These are phyloP conservation scores for Aplysia californica DNA, from an alignment of 1,140 invertebrate genomes.

Conservation along the genomic window DNA sequence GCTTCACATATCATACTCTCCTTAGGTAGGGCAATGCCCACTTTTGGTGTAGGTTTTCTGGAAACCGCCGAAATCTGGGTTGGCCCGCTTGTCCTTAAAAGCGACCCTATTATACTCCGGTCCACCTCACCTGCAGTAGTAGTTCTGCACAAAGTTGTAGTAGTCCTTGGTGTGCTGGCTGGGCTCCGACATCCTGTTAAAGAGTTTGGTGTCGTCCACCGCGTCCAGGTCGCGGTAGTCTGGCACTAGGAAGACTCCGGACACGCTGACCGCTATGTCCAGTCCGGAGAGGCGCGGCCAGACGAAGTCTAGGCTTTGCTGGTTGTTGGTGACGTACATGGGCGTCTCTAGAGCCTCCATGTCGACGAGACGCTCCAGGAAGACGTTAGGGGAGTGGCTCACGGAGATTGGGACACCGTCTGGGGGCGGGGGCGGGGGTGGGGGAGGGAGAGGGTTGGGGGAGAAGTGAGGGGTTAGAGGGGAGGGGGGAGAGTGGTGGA, in stretches of 20 bases:
- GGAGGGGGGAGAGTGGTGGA: no score
- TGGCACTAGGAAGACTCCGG: constrained; percentile 49
- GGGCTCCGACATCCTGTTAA: constrained; percentile 18
- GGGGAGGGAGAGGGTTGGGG: no score
- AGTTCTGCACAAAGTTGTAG: constrained; percentile 15
- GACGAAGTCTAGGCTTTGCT: constrained; percentile 52
- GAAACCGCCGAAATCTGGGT: no score
- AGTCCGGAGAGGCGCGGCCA: constrained; percentile 52
- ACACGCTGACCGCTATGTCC: constrained; percentile 52
- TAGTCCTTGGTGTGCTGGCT: constrained; percentile 24
- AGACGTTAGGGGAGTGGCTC: constrained; percentile 47
- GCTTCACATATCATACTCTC: no score
- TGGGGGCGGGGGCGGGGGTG: no score
- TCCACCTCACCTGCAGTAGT: constrained; percentile 33
- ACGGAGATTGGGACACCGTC: constrained; percentile 36
- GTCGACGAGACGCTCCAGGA: constrained; percentile 47
- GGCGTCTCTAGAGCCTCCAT: constrained; percentile 46
- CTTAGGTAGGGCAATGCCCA: no score
- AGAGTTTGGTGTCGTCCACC: constrained; percentile 45
- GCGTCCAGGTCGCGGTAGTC: constrained; percentile 53
- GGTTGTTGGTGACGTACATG: constrained; percentile 55
- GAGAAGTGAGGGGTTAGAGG: no score
- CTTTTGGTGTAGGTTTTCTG: no score
- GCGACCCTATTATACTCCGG: no score
- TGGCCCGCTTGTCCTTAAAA: no score